Conservation (phyloP, 1,140 invertebrate genomes). For the Pseudomyrmex gracilis region DNA sequence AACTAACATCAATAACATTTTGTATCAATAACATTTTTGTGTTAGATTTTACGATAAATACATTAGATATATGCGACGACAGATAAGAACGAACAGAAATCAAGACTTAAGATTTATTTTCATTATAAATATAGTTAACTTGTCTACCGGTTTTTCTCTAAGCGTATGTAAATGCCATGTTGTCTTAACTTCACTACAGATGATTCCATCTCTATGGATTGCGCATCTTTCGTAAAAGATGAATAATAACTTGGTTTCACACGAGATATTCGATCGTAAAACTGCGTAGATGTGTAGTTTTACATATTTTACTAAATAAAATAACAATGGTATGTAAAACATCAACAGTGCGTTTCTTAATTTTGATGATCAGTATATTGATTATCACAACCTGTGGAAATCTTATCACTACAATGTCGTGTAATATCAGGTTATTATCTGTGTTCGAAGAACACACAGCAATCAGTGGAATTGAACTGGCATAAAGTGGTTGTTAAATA, state of each 20-base stretch:
- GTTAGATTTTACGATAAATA: not conserved
- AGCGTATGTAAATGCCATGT: not conserved
- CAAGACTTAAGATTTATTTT: not conserved
- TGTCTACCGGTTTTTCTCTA: not conserved
- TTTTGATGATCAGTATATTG: not conserved
- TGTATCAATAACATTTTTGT: not conserved
- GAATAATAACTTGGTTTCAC: not conserved
- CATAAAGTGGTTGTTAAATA: no score
- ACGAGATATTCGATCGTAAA: no score
- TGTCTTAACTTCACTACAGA: constrained; percentile 12
- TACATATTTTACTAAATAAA: not conserved
- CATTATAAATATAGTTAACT: not conserved
- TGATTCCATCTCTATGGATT: not conserved
- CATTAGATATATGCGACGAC: not conserved
- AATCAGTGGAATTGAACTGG: no score
- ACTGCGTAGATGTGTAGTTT: not conserved
- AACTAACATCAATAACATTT: not conserved
- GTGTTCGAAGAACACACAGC: no score
- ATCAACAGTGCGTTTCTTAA: no score
- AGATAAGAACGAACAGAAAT: not conserved
- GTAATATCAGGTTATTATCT: no score
- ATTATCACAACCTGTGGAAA: not conserved
- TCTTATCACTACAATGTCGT: no score
- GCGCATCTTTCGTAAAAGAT: not conserved
- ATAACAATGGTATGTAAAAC: not conserved